Evolutionary conservation across 2,888 invertebrate genomes (phyloP), one percentile per base, ranked within the genome.

Genomic region (Agrilus biguttatus): DNA sequence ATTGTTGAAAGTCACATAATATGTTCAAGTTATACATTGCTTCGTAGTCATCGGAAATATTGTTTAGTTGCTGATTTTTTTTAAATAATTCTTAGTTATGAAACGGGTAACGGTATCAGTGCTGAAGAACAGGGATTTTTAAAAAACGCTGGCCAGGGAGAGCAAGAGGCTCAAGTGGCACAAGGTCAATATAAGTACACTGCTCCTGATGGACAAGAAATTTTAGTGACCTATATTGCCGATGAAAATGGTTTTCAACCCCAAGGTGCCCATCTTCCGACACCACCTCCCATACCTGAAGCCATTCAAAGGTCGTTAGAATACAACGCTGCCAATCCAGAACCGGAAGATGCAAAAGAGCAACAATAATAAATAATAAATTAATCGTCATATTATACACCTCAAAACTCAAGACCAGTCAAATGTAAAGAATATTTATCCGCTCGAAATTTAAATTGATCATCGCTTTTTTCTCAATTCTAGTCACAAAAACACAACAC

Each of bases 191-290:
- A 69, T 57, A 69, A 72, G 48, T 79, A 76, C 50, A 74, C 74
- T 1, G 72, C 71, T 1, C 74, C 74, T 13, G 74, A 75, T 52
- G 74, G 74, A 49, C 48, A 59, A 49, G 51, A 54, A 5, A 55
- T 60, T 19, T 70, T 74, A 51, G 55, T 81, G 45, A 66, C 69
- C 1, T 83, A 82, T 64, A 63, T 74, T 34, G 80, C 83, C 41
- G 75, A 82, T 55, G 81, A 82, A 59, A 80, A 80, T 51, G 81
- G 81, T 40, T 80, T 70, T 69, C 77, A 77, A 58, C 77, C 80
- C 8, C 70, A 68, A 53, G 75, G 75, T n/a, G 68, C 68, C 14
- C 76, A 76, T 53, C 59, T 78, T 2, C 78, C 78, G 32, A 76
- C 75, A 1, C 71, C 81, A 23, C 82, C 80, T 35, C 82, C 82